Conservation (phyloP, 2,888 invertebrate genomes). For the Mactromeris polynyma region DNA sequence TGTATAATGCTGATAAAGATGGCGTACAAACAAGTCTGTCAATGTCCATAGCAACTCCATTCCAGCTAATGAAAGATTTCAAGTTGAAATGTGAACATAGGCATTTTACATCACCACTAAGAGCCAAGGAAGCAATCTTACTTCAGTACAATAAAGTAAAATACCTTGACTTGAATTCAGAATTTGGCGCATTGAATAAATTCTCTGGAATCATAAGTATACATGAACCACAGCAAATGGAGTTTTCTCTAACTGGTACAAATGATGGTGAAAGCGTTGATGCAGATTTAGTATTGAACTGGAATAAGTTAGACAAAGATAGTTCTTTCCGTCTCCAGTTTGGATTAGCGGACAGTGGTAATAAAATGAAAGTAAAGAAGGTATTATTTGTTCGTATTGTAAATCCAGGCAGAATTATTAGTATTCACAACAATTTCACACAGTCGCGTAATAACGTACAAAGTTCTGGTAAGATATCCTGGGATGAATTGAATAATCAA, state of each 20-base stretch:
- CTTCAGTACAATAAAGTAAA: conserved; percentile 70
- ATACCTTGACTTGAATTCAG: conserved; percentile 70
- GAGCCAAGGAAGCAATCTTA: conserved; percentile 46
- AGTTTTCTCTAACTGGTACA: conserved; percentile 65
- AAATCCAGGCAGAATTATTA: conserved; percentile 74
- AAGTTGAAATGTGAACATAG: conserved; percentile 46
- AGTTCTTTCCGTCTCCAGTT: conserved; percentile 74
- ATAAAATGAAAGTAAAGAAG: conserved; percentile 67
- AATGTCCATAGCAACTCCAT: conserved; percentile 67
- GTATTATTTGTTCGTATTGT: conserved; percentile 69
- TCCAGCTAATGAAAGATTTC: conserved; percentile 53
- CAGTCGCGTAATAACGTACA: conserved; percentile 59
- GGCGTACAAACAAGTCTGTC: conserved; percentile 24
- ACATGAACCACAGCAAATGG: conserved; percentile 75
- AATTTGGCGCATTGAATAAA: conserved; percentile 57
- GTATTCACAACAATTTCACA: conserved; percentile 67
- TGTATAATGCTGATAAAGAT: background rate
- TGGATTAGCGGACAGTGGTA: conserved; percentile 67
- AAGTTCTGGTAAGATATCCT: conserved; percentile 70
- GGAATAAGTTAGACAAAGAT: conserved; percentile 78
- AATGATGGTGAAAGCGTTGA: conserved; percentile 69
- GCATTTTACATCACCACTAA: conserved; percentile 48
- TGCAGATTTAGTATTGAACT: conserved; percentile 78
- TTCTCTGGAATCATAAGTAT: conserved; percentile 65
- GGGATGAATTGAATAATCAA: conserved; percentile 75